A percentile compares a stretch with the other conserved stretches of the same genome.
Evolutionary conservation across 2,888 invertebrate species (phyloP).

Genomic region (Polyploca ridens): DNA sequence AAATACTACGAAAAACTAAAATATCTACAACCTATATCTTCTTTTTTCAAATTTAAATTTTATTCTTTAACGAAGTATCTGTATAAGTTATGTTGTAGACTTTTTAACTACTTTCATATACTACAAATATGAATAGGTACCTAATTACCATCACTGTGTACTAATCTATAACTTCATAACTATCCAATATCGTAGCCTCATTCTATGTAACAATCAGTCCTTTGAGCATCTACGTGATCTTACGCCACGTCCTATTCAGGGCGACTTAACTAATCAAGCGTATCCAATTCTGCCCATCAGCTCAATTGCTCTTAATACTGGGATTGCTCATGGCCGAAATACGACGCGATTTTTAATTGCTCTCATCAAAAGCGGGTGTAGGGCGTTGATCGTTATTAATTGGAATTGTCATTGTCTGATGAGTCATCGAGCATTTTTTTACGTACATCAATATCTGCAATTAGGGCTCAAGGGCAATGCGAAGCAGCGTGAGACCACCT

Average conservation of each 20-base stretch:
- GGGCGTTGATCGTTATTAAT: conserved; percentile 52
- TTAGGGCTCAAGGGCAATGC: conserved; percentile 8
- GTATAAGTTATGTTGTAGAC: too few species aligned
- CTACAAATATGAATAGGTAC: neutral
- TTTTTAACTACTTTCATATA: too few species aligned
- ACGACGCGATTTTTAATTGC: conserved; percentile 76
- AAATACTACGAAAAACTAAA: too few species aligned
- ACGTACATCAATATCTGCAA: conserved; percentile 6
- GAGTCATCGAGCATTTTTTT: conserved; percentile 31
- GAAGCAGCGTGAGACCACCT: neutral
- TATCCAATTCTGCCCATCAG: conserved; percentile 79
- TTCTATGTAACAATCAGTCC: conserved; percentile 10
- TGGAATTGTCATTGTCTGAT: conserved; percentile 35
- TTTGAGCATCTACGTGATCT: conserved; percentile 34
- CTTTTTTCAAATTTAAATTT: too few species aligned
- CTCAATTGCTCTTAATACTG: conserved; percentile 78
- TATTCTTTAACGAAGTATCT: too few species aligned
- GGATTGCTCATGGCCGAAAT: conserved; percentile 71
- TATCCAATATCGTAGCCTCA: neutral
- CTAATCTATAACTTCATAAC: neutral
- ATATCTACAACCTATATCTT: too few species aligned
- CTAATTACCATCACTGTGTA: neutral
- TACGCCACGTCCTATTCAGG: conserved; percentile 65
- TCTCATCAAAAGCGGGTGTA: conserved; percentile 36
- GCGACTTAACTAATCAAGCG: conserved; percentile 77